A percentile compares a stretch with the other conserved stretches of the same genome.
Conservation (phyloP, 2,113 vertebrate genomes). For the Burhinus bistriatus region DNA sequence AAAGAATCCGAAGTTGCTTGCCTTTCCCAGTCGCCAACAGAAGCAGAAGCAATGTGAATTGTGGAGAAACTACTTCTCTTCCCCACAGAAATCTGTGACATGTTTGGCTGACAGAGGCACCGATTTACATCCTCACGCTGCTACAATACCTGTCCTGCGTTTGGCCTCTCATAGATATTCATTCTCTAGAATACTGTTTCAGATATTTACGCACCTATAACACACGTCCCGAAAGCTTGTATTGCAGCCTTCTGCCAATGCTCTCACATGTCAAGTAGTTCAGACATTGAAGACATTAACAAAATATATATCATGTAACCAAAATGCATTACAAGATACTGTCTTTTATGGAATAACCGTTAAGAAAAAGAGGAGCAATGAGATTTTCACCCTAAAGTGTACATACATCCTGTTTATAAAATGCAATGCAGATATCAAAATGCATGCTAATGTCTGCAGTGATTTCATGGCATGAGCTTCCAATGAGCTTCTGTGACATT, state of each 20-base stretch:
- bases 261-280: background rate
- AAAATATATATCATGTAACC: background rate
- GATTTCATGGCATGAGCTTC: constrained; percentile 22
- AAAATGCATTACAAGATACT: background rate
- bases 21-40: background rate
- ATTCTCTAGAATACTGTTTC: background rate
- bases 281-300: background rate
- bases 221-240: background rate
- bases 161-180: background rate
- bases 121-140: background rate
- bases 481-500: background rate
- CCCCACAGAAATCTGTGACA: background rate
- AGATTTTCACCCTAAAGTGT: background rate
- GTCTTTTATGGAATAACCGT: background rate
- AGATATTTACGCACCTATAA: background rate
- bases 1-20: background rate
- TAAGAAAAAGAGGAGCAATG: background rate
- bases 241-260: background rate
- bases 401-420: background rate
- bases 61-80: background rate
- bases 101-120: background rate
- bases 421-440: background rate
- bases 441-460: background rate
- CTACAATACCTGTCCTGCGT: background rate
- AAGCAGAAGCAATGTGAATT: background rate